Evolutionary conservation across 2,888 invertebrate genomes (phyloP), one percentile per base, ranked within the genome.

Genomic region (Idaea aversata): DNA sequence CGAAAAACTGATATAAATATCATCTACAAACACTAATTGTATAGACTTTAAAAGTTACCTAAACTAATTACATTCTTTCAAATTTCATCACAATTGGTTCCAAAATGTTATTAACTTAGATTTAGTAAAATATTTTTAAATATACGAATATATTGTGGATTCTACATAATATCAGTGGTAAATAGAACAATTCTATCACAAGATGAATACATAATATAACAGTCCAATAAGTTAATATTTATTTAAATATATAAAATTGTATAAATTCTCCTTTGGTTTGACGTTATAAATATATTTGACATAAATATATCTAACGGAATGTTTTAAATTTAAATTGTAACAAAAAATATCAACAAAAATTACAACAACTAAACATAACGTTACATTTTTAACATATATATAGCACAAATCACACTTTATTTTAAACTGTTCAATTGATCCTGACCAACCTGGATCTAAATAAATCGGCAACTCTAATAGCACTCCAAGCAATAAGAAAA

Each of bases 21-120:
- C 47, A 47, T 47, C 47, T 47, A 47, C 47, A 10, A 4, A 47
- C 47, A 10, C 47, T 47, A 47, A 10, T 5, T 47, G 6, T 47
- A 47, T 36, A 36, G 36, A 36, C 13, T 47, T 47, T 47, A 47
- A 13, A 47, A 47, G 47, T 47, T 47, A 10, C 25, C 25, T 57
- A 57, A 1, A 13, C 6, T 35, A 62, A 57, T 25, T 34, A 57
- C 25, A 16, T 34, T 63, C 25, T 59, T 35, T 63, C 15, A 68
- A 72, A 71, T 72, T 75, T 70, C 67, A 75, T 72, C 73, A 75
- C 73, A 73, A 34, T 70, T 72, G 58, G 67, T 70, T 72, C 68
- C 70, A 69, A 65, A 63, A 62, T 34, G 57, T 47, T 35, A 47
- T 47, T 47, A 47, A 47, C 47, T 47, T 47, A 13, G 4, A 4